Evolutionary conservation across 2,113 vertebrate species (phyloP).

Genomic region (Bos javanicus): DNA sequence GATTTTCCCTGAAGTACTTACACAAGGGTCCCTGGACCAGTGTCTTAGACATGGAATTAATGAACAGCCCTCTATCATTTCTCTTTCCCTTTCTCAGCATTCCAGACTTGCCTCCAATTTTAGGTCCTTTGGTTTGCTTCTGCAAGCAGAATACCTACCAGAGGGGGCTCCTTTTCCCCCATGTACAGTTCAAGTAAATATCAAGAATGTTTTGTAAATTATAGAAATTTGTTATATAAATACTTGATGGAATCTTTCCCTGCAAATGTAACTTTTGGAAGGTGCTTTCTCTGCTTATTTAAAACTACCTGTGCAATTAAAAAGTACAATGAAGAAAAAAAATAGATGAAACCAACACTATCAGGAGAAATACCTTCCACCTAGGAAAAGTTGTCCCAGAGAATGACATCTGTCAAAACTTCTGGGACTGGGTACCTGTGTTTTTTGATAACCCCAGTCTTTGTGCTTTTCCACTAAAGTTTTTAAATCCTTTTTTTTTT

Average conservation of each 20-base stretch:
- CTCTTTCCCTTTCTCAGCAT: not conserved
- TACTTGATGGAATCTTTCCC: constrained; percentile 71
- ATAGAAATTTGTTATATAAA: constrained; percentile 78
- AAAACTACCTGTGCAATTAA: constrained; percentile 88
- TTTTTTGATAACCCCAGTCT: not conserved
- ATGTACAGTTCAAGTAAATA: constrained; percentile 64
- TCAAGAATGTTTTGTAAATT: constrained; percentile 61
- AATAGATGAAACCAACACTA: not conserved
- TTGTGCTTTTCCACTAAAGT: not conserved
- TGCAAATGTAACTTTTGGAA: constrained; percentile 78
- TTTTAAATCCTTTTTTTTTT: not conserved
- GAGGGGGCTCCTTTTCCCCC: constrained; percentile 61
- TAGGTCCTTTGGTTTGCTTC: constrained; percentile 82
- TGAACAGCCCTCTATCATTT: not conserved
- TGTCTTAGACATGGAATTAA: not conserved
- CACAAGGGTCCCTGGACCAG: not conserved
- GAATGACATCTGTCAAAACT: not conserved
- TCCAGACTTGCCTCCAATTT: constrained; percentile 3
- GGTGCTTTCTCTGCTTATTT: constrained; percentile 86
- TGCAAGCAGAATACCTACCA: constrained; percentile 70
- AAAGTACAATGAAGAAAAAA: constrained; percentile 81
- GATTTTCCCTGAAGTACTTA: not conserved
- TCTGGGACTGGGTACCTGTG: not conserved
- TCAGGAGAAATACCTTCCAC: not conserved
- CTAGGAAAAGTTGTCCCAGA: not conserved